Evolutionary conservation across 1,140 invertebrate species (phyloP), one percentile per base, ranked within the genome.

Genomic region (Drosophila arawakana): DNA sequence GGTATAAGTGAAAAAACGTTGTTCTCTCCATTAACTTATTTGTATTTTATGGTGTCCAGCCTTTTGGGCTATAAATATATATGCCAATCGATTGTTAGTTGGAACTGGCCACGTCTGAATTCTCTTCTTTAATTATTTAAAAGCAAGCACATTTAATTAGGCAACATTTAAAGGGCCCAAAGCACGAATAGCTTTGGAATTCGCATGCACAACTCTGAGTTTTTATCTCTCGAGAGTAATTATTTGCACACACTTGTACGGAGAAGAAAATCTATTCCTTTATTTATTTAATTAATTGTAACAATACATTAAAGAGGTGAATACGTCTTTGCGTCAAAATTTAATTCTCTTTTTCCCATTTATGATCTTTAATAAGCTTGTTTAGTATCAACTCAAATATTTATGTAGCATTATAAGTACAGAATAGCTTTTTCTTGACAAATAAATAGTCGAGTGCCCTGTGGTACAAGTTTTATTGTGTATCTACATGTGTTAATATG

Each of bases 61-160:
- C 25, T 30, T 61, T 15, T 11, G 39, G 68, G 63, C 82, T 73
- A 86, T 86, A 86, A 88, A 81, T 77, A 44, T 57, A 54, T 54
- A 34, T 3, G 73, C 50, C 61, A 73, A 83, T 88, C 84, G 78
- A 81, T 88, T 88, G 81, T 73, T 54, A 59, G 65, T 62, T 68
- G 73, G 54, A 49, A 71, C 65, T 70, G 49, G 13, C 46, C 41
- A 37, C 9, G 11, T 21, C 13, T 68, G 15, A 39, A 15, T 35
- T 30, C 34, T 66, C 49, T 35, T 73, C 39, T 74, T 86, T 74
- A 86, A 86, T 88, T 86, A 88, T 86, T 88, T 80, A 86, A 37
- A 55, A 46, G 52, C 39, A 34, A 83, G 73, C 46, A 78, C 21
- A 54, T 35, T 55, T 65, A 65, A 65, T 54, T 54, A 50, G 57